Percentiles rank a stretch among this genome's conserved stretches.
Evolutionary conservation across 2,113 vertebrate genomes (phyloP).

Genomic region (Dryoscopus gambensis): DNA sequence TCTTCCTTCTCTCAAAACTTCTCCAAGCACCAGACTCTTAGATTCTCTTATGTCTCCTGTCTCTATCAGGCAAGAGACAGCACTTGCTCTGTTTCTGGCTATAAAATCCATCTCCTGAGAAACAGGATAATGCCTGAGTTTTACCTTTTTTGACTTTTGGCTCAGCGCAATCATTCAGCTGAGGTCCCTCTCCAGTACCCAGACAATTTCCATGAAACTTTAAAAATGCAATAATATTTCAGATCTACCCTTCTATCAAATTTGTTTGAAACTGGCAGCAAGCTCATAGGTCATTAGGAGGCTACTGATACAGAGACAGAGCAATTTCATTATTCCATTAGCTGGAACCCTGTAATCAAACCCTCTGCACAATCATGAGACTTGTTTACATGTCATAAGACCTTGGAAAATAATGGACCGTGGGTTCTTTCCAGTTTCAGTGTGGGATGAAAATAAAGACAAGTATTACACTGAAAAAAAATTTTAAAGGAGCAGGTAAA

Average conservation of each 20-base stretch:
- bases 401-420: slow-evolving; percentile 1
- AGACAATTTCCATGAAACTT: background rate
- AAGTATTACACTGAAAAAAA: background rate
- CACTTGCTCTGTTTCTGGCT: background rate
- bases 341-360: slow-evolving; percentile 53
- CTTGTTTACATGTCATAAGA: slow-evolving; percentile 28
- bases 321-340: slow-evolving; percentile 57
- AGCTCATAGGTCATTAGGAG: slow-evolving; percentile 40
- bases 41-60: background rate
- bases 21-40: background rate
- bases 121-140: background rate
- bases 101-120: background rate
- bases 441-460: background rate
- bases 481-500: background rate
- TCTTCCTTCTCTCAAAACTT: background rate
- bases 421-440: background rate
- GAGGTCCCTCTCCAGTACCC: background rate
- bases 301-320: slow-evolving; percentile 43
- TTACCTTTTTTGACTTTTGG: background rate
- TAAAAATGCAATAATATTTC: slow-evolving; percentile 23
- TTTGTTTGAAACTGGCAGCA: slow-evolving; percentile 36
- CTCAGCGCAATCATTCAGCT: background rate
- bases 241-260: slow-evolving; percentile 4
- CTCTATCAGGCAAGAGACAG: background rate
- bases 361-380: slow-evolving; percentile 8